Base-by-base conservation (phyloP, 2,888 invertebrate species). In the Notodonta dromedarius region DNA sequence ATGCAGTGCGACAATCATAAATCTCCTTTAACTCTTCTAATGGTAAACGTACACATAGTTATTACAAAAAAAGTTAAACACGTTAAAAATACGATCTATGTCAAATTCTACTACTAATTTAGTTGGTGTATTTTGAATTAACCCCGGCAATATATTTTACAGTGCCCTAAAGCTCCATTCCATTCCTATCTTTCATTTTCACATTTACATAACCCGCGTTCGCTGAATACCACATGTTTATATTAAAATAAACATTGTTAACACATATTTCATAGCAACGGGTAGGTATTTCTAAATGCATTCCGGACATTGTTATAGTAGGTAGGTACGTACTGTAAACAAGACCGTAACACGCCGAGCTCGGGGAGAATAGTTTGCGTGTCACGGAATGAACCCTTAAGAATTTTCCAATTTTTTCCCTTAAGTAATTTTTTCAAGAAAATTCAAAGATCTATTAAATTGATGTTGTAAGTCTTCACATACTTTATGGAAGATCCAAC, bases 271-370 rank as follows among this genome's bases (percentile, higher is more conserved):
- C 32, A 52, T 24, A 52, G 51, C 9, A 52, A 52, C 32, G 13
- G n/a, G 46, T 50, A 5, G 24, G 8, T 50, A 52, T 32, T 52
- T 52, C 52, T 52, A 52, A 52, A 52, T 52, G 52, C 52, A 52
- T 52, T 32, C 52, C 52, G 52, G 13, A 52, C 52, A 52, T 52
- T 52, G 52, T 52, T 52, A 52, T 32, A 32, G 12, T 6, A 24
- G n/a, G 7, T 24, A 51, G 24, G 24, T 24, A 24, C 24, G 24
- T 24, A 2, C 24, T 2, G n/a, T 12, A 52, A 32, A 52, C 32
- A 46, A 46, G 46, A 46, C n/a, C n/a, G 32, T 52, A 24, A 5
- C 13, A 6, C 5, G 50, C 50, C 16, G 16, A 16, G 9, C 8
- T 50, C 9, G 32, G 32, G 7, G 52, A 1, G 52, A 35, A 52